Base-by-base conservation (phyloP, 2,797 vertebrate genomes). In the Anableps anableps region DNA sequence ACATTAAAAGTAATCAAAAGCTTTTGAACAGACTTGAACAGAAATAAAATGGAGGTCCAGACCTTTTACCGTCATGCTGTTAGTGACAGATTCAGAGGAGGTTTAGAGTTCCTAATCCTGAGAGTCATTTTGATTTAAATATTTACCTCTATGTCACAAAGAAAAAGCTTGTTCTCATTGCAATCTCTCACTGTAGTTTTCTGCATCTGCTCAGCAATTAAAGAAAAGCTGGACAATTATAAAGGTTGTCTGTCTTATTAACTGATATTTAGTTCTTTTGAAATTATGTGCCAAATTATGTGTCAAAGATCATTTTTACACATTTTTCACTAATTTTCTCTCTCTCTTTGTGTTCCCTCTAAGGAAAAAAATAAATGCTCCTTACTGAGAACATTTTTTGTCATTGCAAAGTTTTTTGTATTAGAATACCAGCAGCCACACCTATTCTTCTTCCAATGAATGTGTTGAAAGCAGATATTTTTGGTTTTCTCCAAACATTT, bases 1-100 rank as follows among this genome's bases (percentile, higher is more conserved):
- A 66, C 82, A 83, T 85, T 88, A 73, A 76, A 86, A 68, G 80
- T 86, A 89, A 85, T 89, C 87, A 89, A 83, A 83, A 77, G 87
- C 89, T 85, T 91, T 85, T 88, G 80, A 93, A 83, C 75, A 48
- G 73, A 72, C 81, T 86, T 83, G 83, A 86, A 71, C 83, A 78
- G 71, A 76, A 83, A 82, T 79, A 86, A 93, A 91, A 89, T 88
- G 77, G 83, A 88, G 62, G 79, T 83, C 79, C 80, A 79, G 66
- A 73, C 85, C 74, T 26, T 50, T 17, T 60, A 6, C 70, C 80
- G 75, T 74, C 68, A 55, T 58, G 75, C 26, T 74, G 55, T 81
- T 64, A 71, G 17, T 48, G 62, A 85, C 23, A 36, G 43, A 72
- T 77, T 75, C 36, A 31, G 58, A 50, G 53, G 71, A 80, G 62